phyloP scores from a whole-genome alignment of 92 coral and sea anemone species.

The Epizoanthus ramosus region DNA sequence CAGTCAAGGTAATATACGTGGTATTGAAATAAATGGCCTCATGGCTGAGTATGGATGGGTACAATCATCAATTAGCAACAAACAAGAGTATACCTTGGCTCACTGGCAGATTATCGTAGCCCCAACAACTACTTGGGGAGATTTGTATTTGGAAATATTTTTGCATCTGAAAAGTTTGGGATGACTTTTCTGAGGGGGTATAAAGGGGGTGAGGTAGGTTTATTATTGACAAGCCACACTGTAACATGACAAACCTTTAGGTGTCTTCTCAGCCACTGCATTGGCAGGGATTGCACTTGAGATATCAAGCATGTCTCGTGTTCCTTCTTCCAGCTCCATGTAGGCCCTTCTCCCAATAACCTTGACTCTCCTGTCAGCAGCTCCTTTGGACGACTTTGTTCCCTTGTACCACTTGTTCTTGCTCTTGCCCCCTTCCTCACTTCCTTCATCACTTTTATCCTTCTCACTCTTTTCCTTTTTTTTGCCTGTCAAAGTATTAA shows the following conservation, averaged over 20 bases:
- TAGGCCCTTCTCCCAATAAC: slow-evolving; percentile 62
- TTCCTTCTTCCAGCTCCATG: slow-evolving; percentile 57
- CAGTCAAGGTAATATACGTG: too few relatives aligned
- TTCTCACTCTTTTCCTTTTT: slow-evolving; percentile 30
- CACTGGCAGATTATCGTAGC: too few relatives aligned
- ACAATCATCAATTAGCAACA: too few relatives aligned
- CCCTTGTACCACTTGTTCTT: slow-evolving; percentile 34
- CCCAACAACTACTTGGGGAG: too few relatives aligned
- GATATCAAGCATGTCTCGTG: slow-evolving; percentile 58
- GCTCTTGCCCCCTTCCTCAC: slow-evolving; percentile 15
- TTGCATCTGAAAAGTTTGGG: neutral
- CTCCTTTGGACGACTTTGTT: slow-evolving; percentile 23
- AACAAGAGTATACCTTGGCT: too few relatives aligned
- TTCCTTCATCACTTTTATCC: slow-evolving; percentile 9
- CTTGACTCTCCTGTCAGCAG: slow-evolving; percentile 43
- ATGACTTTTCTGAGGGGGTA: too few relatives aligned
- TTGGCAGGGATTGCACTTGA: slow-evolving; percentile 59
- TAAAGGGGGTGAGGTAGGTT: too few relatives aligned
- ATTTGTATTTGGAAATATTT: too few relatives aligned
- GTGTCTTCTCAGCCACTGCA: slow-evolving; percentile 79
- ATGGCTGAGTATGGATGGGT: too few relatives aligned
- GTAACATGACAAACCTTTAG: slow-evolving; percentile 76
- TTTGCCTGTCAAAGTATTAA: neutral
- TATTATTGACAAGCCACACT: too few relatives aligned
- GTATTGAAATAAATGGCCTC: too few relatives aligned